These are phyloP conservation scores for Pristionchus japonicus DNA, from an alignment of 2,888 invertebrate species.

Conservation along the genomic window DNA sequence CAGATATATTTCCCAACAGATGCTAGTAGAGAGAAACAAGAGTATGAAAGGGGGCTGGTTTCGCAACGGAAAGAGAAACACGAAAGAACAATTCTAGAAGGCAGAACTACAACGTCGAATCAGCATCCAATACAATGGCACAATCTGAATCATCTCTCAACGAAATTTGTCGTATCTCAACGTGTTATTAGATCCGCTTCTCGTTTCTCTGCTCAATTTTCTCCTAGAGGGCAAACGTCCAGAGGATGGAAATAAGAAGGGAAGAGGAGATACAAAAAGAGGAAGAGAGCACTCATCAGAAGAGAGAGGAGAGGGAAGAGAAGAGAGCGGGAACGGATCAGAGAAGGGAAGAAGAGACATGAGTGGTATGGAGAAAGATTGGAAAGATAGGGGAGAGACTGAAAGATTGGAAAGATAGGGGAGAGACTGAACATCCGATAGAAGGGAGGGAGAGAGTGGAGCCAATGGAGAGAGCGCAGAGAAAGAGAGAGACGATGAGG, in stretches of 20 bases:
- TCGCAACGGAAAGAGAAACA: neutral
- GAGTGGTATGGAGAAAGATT: conserved; percentile 25
- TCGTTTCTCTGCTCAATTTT: neutral
- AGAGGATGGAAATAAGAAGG: conserved; percentile 13
- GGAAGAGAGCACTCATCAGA: conserved; percentile 42
- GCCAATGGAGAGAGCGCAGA: conserved; percentile 11
- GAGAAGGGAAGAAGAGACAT: conserved; percentile 9
- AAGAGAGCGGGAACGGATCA: conserved; percentile 29
- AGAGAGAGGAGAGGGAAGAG: conserved; percentile 38
- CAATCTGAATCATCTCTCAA: neutral
- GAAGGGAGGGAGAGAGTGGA: neutral
- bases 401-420: no score
- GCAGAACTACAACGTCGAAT: neutral
- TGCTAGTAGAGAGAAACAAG: neutral
- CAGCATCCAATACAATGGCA: neutral
- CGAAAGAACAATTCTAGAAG: neutral
- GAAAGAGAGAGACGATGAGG: neutral
- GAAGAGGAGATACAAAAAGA: conserved; percentile 38
- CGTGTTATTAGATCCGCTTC: neutral
- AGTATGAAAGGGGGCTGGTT: neutral
- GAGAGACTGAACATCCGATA: neutral
- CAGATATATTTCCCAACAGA: neutral
- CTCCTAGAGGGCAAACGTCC: neutral
- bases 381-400: neutral
- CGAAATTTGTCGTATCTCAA: neutral